A percentile compares a stretch with the other conserved stretches of the same genome.
These are phyloP conservation scores for Elanoides forficatus DNA, from an alignment of 2,113 vertebrate genomes.

Conservation along the genomic window DNA sequence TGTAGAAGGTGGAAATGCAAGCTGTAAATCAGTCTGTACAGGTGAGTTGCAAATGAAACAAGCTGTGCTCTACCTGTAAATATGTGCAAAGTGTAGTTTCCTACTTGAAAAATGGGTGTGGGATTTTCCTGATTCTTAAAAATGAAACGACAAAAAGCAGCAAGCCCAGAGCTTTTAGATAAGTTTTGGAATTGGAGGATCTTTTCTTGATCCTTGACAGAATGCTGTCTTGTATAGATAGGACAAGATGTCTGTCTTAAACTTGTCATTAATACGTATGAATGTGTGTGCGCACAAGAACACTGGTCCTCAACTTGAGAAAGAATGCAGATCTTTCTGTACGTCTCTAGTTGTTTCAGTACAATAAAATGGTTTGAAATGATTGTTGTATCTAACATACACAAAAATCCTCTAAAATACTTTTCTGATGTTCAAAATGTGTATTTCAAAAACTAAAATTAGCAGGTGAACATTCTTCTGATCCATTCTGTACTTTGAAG, in stretches of 20 bases:
- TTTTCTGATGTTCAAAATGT: rapidly evolving
- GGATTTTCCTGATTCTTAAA: background rate
- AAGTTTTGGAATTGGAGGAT: background rate
- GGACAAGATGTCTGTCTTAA: background rate
- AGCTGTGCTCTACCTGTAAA: background rate
- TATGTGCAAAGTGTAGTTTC: background rate
- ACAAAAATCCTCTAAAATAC: background rate
- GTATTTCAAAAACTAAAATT: background rate
- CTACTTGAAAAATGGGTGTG: background rate
- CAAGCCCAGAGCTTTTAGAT: background rate
- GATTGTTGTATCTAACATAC: background rate
- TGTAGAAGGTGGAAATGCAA: background rate
- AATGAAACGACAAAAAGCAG: background rate
- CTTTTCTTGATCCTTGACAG: background rate
- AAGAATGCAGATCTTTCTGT: background rate
- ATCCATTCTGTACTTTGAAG: background rate
- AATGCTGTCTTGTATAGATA: rapidly evolving
- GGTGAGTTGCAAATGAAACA: background rate
- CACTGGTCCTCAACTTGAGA: rapidly evolving
- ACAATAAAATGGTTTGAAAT: background rate
- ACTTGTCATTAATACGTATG: background rate
- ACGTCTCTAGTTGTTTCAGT: background rate
- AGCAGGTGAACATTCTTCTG: background rate
- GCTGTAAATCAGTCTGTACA: background rate
- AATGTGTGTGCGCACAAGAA: background rate